Base-by-base conservation (phyloP, 2,888 invertebrate genomes). In the Anaspis maculata region DNA sequence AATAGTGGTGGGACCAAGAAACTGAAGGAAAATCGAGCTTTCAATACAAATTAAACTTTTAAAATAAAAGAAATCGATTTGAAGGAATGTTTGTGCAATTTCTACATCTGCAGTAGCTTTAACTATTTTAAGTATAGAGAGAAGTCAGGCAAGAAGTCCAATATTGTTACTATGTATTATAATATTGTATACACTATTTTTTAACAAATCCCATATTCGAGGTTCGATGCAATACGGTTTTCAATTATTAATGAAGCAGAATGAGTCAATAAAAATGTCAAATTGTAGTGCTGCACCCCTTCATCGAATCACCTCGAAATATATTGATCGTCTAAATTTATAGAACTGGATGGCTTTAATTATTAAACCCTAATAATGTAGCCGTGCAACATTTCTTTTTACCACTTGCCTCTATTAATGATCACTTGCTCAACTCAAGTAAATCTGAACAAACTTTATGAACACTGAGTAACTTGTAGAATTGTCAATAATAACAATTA, bases 391-490 rank as follows among this genome's bases (percentile, higher is more conserved):
- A 25, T 11, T 25, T 19, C 5, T 19, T 19, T 19, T 9, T 19
- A 30, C 31, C 30, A 35, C 30, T 39, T 39, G 39, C 39, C 39
- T 38, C 15, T 39, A 39, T 39, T 34, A 39, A 34, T 34, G 39
- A 39, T 39, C 39, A 39, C 39, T 39, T 39, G 39, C 39, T 39
- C 39, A 39, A 39, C 24, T 30, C 24, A 23, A n/a, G n/a, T n/a
- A n/a, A n/a, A 30, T 11, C 25, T 25, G 25, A 25, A 25, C 25
- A 25, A 25, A 25, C n/a, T n/a, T n/a, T n/a, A n/a, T n/a, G n/a
- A n/a, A n/a, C n/a, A n/a, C n/a, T n/a, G n/a, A n/a, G n/a, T n/a
- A n/a, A n/a, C n/a, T n/a, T n/a, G n/a, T n/a, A n/a, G n/a, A n/a
- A n/a, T n/a, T n/a, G n/a, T n/a, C n/a, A n/a, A n/a, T n/a, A 25